These are phyloP conservation scores for Mungos mungo DNA, from an alignment of 2,113 vertebrate genomes.

Conservation along the genomic window DNA sequence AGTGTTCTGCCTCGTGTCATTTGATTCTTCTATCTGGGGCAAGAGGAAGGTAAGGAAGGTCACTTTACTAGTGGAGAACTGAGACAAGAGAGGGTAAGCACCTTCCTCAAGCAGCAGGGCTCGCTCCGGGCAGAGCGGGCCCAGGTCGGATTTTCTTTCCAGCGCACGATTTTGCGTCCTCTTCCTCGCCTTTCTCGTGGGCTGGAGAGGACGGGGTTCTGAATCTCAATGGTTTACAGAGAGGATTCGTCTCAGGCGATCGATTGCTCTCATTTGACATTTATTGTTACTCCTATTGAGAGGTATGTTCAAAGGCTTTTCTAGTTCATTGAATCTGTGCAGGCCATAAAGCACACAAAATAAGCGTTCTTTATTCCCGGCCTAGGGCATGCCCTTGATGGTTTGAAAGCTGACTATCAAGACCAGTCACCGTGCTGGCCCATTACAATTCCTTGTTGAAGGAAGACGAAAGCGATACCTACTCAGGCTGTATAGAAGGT, in stretches of 20 bases:
- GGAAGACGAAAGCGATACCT: constrained; percentile 7
- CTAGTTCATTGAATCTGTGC: not conserved
- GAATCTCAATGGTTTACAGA: not conserved
- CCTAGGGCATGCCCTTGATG: not conserved
- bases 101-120: not conserved
- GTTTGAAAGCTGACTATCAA: constrained; percentile 26
- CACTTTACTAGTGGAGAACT: not conserved
- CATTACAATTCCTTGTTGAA: not conserved
- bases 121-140: not conserved
- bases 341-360: constrained; percentile 24
- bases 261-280: not conserved
- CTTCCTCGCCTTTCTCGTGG: not conserved
- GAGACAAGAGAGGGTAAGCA: not conserved
- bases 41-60: not conserved
- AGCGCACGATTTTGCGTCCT: not conserved
- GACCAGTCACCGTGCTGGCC: not conserved
- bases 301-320: constrained; percentile 46
- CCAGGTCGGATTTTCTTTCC: fast-evolving
- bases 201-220: not conserved
- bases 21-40: not conserved
- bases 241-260: not conserved
- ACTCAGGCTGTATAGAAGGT: not conserved
- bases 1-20: not conserved
- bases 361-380: not conserved
- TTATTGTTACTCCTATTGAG: not conserved